Percentiles rank a stretch among this genome's conserved stretches.
phyloP scores from a whole-genome alignment of 2,888 invertebrate species.

The Lucinisca nassula region DNA sequence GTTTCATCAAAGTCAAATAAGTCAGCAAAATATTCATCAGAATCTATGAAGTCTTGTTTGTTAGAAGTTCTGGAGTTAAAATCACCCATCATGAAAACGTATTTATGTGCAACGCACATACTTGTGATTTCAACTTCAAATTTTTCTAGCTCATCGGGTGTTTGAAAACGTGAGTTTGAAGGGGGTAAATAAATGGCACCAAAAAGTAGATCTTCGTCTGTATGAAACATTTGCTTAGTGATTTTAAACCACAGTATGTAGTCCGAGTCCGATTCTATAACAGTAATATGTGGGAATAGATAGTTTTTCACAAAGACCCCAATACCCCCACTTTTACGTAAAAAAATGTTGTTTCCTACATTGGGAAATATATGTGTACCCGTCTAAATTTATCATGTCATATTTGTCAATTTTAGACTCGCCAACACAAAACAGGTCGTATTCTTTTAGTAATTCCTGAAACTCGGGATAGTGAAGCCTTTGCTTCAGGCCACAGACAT shows the following conservation, averaged over 20 bases:
- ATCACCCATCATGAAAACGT: background rate
- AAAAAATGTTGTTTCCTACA: background rate
- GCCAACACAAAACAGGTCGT: background rate
- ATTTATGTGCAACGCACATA: background rate
- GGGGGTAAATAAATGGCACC: background rate
- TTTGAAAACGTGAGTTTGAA: background rate
- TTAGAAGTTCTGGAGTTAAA: slow-evolving; percentile 8
- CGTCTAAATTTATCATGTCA: background rate
- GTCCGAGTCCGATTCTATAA: background rate
- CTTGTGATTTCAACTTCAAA: slow-evolving; percentile 21
- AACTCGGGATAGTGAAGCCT: background rate
- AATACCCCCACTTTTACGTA: slow-evolving; percentile 24
- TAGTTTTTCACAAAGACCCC: background rate
- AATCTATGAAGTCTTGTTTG: slow-evolving; percentile 13
- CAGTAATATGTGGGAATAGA: background rate
- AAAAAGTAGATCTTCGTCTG: background rate
- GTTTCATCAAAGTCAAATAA: slow-evolving; percentile 12
- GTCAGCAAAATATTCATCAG: background rate
- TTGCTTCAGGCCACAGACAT: background rate
- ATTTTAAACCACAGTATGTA: background rate
- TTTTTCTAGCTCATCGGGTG: background rate
- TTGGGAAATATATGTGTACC: background rate
- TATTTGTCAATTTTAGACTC: background rate
- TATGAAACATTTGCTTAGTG: background rate
- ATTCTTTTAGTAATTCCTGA: background rate